Conservation (phyloP, 2,888 invertebrate genomes). For the Calephelis perditalis region DNA sequence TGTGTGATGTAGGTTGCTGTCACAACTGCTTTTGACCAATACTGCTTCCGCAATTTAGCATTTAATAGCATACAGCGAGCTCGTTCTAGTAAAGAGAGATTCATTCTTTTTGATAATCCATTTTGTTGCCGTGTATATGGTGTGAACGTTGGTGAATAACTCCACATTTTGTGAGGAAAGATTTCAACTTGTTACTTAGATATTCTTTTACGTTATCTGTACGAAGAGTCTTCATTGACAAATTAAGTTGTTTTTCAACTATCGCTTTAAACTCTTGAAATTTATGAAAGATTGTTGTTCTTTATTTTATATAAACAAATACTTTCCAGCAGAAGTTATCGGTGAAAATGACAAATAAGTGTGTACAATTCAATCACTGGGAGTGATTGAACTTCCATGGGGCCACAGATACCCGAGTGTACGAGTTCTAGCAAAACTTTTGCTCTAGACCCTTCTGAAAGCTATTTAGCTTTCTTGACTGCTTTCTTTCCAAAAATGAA, state of each 20-base stretch:
- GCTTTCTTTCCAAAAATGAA: constrained; percentile 3
- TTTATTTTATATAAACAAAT: constrained; percentile 9
- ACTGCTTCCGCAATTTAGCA: no score
- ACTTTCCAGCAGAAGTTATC: constrained; percentile 9
- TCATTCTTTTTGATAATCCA: no score
- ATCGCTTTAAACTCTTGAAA: not conserved
- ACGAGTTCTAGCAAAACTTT: not conserved
- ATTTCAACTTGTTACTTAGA: not conserved
- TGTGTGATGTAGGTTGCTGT: no score
- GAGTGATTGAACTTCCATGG: not conserved
- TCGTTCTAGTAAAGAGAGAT: no score
- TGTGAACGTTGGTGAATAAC: not conserved
- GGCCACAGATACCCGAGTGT: constrained; percentile 14
- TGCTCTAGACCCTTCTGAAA: not conserved
- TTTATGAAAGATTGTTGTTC: constrained; percentile 5
- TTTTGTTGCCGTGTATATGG: not conserved
- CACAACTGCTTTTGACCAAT: no score
- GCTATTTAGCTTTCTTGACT: not conserved
- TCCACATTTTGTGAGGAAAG: not conserved
- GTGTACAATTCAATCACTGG: not conserved
- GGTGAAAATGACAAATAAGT: not conserved
- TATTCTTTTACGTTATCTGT: not conserved
- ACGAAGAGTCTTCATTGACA: not conserved
- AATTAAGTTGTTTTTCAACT: not conserved
- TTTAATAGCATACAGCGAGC: no score